Evolutionary conservation across 2,797 vertebrate species (phyloP).

Genomic region (Chanos chanos): DNA sequence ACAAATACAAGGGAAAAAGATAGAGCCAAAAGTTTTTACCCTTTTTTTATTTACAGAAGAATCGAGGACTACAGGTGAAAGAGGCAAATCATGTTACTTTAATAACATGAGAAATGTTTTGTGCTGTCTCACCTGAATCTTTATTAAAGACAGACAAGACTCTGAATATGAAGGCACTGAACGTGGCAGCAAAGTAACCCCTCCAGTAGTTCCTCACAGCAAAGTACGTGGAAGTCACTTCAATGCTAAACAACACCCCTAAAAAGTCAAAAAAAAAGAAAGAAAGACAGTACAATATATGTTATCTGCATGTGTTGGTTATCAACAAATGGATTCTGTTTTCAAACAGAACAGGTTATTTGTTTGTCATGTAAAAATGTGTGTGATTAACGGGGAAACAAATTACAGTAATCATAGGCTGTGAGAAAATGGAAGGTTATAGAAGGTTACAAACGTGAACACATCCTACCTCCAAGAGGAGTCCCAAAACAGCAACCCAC

Average conservation of each 20-base stretch:
- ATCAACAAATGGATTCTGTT: too few species aligned
- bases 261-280: neutral
- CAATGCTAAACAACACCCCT: slow-evolving; percentile 97
- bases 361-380: too few species aligned
- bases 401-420: too few species aligned
- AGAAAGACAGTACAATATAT: neutral
- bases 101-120: neutral
- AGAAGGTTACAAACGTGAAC: too few species aligned
- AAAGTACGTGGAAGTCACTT: slow-evolving; percentile 96
- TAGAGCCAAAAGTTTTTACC: neutral
- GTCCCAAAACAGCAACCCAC: slow-evolving; percentile 97
- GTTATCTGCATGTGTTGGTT: too few species aligned
- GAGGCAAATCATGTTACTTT: neutral
- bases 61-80: too few species aligned
- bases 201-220: slow-evolving; percentile 96
- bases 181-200: slow-evolving; percentile 93
- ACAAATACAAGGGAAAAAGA: neutral
- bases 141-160: slow-evolving; percentile 95
- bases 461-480: slow-evolving; percentile 87
- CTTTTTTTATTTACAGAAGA: too few species aligned
- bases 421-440: too few species aligned
- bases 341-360: too few species aligned
- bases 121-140: slow-evolving; percentile 78
- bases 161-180: slow-evolving; percentile 93
- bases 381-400: too few species aligned